A percentile compares a stretch with the other conserved stretches of the same genome.
These are phyloP conservation scores for Adoxophyes honmai DNA, from an alignment of 1,140 invertebrate species.

Conservation along the genomic window DNA sequence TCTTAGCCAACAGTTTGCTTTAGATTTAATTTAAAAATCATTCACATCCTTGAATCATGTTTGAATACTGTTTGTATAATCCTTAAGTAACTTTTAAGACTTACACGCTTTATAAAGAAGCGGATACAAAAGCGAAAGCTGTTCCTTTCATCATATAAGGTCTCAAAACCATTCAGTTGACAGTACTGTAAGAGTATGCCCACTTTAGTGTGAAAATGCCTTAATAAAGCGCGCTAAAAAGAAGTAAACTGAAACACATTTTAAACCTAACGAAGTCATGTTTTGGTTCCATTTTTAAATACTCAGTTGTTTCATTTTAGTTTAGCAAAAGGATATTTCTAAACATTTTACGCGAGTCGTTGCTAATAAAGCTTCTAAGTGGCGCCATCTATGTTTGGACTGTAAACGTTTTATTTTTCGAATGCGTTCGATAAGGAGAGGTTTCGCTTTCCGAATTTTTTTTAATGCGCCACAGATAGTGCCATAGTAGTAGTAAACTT, in stretches of 20 bases:
- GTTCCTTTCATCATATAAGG: constrained; percentile 1
- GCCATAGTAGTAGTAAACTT: too few species aligned
- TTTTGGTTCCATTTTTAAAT: too few species aligned
- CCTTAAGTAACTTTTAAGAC: too few species aligned
- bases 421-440: not conserved
- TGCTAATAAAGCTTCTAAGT: not conserved
- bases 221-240: not conserved
- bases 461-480: too few species aligned
- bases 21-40: too few species aligned
- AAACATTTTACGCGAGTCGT: constrained; percentile 1
- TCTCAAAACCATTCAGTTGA: not conserved
- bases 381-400: not conserved
- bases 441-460: not conserved
- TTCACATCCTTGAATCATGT: too few species aligned
- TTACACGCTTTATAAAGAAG: not conserved
- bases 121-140: not conserved
- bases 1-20: too few species aligned
- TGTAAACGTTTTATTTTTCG: not conserved
- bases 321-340: not conserved
- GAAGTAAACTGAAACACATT: not conserved
- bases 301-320: not conserved
- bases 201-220: constrained; percentile 1
- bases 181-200: not conserved
- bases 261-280: too few species aligned
- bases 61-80: too few species aligned